Evolutionary conservation across 92 coral and sea anemone species (phyloP), one percentile per base, ranked within the genome.

Genomic region (Plumapathes pennacea): DNA sequence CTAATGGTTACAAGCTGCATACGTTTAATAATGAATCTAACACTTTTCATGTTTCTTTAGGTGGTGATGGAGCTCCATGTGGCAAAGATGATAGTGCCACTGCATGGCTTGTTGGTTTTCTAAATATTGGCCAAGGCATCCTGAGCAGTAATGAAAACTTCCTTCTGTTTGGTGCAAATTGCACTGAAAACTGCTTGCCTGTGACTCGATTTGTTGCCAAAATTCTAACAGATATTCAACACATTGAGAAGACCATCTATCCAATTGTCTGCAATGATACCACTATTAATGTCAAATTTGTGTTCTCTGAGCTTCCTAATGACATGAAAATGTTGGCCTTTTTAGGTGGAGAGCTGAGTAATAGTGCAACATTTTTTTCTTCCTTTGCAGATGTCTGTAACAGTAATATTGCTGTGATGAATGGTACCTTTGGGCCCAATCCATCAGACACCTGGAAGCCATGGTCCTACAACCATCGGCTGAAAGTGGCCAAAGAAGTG

Each of bases 281-380:
- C 32, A n/a, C 67, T 20, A 50, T 60, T 41, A 60, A 66, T 53
- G 77, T 61, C 11, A 74, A 64, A 33, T 78, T 71, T 58, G 13
- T 2, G 1, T n/a, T 85, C 30, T 20, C 50, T 1, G 82, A 85
- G 47, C 64, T 85, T 0, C 91, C 83, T 2, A 79, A 79, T 60
- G 86, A 79, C 20, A 53, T 85, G 69, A 85, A 73, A 67, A 85
- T 85, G 91, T 21, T 79, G 34, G 56, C 76, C 6, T 83, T 83
- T 23, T 56, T 79, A 20, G 46, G 55, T 30, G 91, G 82, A 4
- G 86, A 73, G 53, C 40, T 85, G 1, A 32, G 42, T 20, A 72
- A 72, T 14, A 30, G 59, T 72, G 68, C 87, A 9, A 85, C 48
- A 11, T 85, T 60, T 41, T 79, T 72, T 67, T 79, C 83, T n/a